A percentile compares a stretch with the other conserved stretches of the same genome.
phyloP scores from a whole-genome alignment of 1,140 invertebrate species.

The Brachionus manjavacas region DNA sequence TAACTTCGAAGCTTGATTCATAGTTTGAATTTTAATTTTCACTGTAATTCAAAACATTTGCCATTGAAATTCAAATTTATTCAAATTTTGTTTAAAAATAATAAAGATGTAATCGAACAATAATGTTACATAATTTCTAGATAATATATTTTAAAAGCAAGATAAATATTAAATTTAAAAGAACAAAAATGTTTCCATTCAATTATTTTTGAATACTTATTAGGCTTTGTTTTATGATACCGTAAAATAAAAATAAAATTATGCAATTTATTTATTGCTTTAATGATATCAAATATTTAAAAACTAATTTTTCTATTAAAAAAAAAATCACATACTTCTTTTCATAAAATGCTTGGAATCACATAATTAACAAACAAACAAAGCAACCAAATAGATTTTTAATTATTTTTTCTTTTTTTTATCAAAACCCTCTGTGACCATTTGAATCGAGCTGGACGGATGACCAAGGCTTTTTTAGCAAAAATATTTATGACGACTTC shows the following conservation, averaged over 20 bases:
- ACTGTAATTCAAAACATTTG: neutral
- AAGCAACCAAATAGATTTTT: neutral
- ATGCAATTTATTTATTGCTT: neutral
- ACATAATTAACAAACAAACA: neutral
- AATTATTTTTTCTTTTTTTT: neutral
- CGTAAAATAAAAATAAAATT: neutral
- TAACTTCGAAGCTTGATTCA: neutral
- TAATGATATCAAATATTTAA: neutral
- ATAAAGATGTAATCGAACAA: neutral
- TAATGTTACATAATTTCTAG: conserved; percentile 5
- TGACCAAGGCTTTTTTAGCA: neutral
- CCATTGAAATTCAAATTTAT: neutral
- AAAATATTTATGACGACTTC: neutral
- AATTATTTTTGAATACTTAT: conserved; percentile 3
- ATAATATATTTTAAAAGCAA: conserved; percentile 1
- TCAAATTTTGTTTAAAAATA: conserved; percentile 7
- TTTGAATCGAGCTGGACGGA: neutral
- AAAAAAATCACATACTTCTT: neutral
- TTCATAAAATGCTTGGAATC: neutral
- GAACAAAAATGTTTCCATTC: neutral
- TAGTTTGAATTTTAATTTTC: neutral
- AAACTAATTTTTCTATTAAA: neutral
- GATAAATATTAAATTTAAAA: neutral
- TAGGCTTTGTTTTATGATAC: conserved; percentile 3
- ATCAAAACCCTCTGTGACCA: neutral